Percentiles rank a stretch among this genome's conserved stretches.
phyloP scores from a whole-genome alignment of 2,797 vertebrate species.

The Trachops cirrhosus region DNA sequence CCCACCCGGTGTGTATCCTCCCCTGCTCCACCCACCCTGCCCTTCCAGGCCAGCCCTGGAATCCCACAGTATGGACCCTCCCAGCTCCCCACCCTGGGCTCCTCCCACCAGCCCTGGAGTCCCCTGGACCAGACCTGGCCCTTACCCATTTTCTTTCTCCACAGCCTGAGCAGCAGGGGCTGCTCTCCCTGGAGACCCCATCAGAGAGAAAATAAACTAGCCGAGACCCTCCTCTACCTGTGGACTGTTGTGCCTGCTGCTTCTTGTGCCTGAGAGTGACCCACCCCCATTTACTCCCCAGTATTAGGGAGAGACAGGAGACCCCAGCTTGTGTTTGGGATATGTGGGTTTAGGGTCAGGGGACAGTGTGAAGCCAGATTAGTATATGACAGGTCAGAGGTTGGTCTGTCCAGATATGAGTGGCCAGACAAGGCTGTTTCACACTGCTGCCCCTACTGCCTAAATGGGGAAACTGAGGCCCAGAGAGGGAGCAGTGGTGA shows the following conservation, averaged over 20 bases:
- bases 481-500: background rate
- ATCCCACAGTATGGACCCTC: background rate
- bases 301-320: background rate
- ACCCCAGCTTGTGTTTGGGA: background rate
- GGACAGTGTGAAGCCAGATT: background rate
- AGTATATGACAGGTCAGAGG: background rate
- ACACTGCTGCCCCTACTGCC: background rate
- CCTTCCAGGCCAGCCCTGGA: background rate
- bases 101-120: background rate
- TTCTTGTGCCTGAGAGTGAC: background rate
- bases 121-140: background rate
- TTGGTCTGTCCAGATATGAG: background rate
- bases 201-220: slow-evolving; percentile 76
- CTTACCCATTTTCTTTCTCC: slow-evolving; percentile 26
- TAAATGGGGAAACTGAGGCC: background rate
- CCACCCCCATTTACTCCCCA: background rate
- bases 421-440: background rate
- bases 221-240: background rate
- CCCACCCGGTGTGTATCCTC: slow-evolving; percentile 6
- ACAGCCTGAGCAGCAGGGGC: slow-evolving; percentile 69
- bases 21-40: background rate
- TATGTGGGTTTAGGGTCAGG: background rate
- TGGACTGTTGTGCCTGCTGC: background rate
- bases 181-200: slow-evolving; percentile 57
- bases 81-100: background rate